Evolutionary conservation across 2,113 vertebrate genomes (phyloP).

Genomic region (Morone saxatilis): DNA sequence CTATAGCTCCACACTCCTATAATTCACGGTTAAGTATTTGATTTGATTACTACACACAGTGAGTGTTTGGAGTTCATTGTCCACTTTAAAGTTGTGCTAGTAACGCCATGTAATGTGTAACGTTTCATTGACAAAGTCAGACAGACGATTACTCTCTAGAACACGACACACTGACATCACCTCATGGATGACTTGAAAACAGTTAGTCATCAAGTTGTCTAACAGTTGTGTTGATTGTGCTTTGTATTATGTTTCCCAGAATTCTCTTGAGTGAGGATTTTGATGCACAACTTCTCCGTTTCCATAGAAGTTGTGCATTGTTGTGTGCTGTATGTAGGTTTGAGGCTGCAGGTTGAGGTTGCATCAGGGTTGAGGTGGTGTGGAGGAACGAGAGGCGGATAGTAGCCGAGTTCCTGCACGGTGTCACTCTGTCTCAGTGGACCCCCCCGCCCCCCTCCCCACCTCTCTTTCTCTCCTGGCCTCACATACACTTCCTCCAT

Average conservation of each 20-base stretch:
- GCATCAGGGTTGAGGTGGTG: conserved; percentile 53
- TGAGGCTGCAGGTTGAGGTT: conserved; percentile 37
- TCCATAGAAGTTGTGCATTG: background rate
- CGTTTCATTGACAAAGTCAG: conserved; percentile 12
- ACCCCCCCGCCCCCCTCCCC: conserved; percentile 88
- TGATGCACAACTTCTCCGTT: background rate
- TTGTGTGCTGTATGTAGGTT: conserved; percentile 9
- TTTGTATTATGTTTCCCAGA: background rate
- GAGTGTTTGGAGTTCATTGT: background rate
- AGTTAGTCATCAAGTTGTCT: conserved; percentile 15
- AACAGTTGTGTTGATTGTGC: background rate
- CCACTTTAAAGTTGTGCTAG: background rate
- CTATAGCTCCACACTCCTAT: background rate
- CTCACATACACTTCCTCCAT: conserved; percentile 69
- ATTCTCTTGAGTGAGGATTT: background rate
- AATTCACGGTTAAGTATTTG: background rate
- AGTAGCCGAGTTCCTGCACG: conserved; percentile 90
- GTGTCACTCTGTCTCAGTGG: conserved; percentile 97
- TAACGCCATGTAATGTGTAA: background rate
- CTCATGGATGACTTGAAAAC: conserved; percentile 6
- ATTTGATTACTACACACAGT: background rate
- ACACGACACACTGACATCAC: background rate
- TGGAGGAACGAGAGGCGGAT: conserved; percentile 58
- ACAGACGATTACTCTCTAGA: conserved; percentile 14
- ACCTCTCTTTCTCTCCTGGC: conserved; percentile 56